Evolutionary conservation across 2,888 invertebrate genomes (phyloP).

Genomic region (Apocheima hispidaria): DNA sequence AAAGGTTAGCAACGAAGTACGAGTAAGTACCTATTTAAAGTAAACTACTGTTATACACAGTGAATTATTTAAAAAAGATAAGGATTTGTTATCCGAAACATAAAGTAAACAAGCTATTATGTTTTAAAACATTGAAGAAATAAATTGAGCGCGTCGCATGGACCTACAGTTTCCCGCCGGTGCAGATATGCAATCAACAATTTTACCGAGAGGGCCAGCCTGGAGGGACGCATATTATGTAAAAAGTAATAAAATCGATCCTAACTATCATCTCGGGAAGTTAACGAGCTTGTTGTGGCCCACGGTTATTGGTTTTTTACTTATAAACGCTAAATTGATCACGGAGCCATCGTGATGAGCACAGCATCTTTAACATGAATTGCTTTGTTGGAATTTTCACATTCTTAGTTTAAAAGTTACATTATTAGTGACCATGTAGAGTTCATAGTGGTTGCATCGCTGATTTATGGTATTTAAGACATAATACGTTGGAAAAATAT

Average conservation of each 20-base stretch:
- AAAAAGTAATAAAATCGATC: slow-evolving; percentile 71
- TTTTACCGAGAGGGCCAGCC: slow-evolving; percentile 55
- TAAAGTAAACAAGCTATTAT: slow-evolving; percentile 11
- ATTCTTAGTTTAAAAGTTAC: slow-evolving; percentile 2
- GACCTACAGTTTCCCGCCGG: slow-evolving; percentile 45
- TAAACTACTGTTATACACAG: too few relatives aligned
- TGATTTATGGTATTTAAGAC: background rate
- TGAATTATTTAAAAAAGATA: too few relatives aligned
- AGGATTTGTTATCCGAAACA: background rate
- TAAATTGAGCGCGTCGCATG: slow-evolving; percentile 50
- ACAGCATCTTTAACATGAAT: slow-evolving; percentile 19
- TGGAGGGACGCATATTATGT: slow-evolving; percentile 53
- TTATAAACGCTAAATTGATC: slow-evolving; percentile 54
- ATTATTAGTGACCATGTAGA: background rate
- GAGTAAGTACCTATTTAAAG: too few relatives aligned
- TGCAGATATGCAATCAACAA: slow-evolving; percentile 69
- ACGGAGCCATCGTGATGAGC: slow-evolving; percentile 38
- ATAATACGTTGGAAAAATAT: too few relatives aligned
- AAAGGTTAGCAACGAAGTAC: too few relatives aligned
- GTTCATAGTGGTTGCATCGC: background rate
- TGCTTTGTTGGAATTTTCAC: slow-evolving; percentile 8
- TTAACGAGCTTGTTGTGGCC: slow-evolving; percentile 70
- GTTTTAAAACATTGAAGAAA: slow-evolving; percentile 37
- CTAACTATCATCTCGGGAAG: slow-evolving; percentile 72
- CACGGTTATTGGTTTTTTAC: slow-evolving; percentile 59